These are phyloP conservation scores for Pammene fasciana DNA, from an alignment of 2,888 invertebrate genomes.

Conservation along the genomic window DNA sequence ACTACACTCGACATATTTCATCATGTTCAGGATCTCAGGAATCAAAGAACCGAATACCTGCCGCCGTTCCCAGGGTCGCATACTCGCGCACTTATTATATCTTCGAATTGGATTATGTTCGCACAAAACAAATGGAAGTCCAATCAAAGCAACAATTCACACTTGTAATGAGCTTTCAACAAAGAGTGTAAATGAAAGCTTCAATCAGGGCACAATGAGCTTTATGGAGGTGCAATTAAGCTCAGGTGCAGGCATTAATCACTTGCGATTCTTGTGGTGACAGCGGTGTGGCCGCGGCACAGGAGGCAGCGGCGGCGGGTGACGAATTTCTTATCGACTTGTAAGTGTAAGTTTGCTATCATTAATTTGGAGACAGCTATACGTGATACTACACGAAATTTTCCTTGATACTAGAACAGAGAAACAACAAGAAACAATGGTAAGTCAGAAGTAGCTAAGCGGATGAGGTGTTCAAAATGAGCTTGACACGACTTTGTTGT, in stretches of 20 bases:
- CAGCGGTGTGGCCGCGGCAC: constrained; percentile 50
- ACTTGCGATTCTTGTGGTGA: constrained; percentile 68
- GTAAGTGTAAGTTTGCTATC: background rate
- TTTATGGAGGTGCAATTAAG: constrained; percentile 54
- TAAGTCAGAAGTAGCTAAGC: too few species aligned
- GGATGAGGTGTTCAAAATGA: too few species aligned
- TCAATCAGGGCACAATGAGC: constrained; percentile 56
- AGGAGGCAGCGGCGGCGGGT: constrained; percentile 8
- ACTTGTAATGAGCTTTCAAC: constrained; percentile 37
- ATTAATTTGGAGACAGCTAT: too few species aligned
- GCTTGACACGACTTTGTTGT: too few species aligned
- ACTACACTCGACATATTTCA: too few species aligned
- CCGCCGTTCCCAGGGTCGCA: background rate
- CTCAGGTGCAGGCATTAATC: constrained; percentile 63
- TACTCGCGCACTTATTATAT: background rate
- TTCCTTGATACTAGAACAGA: too few species aligned
- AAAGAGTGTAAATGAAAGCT: constrained; percentile 39
- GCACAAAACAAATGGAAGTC: constrained; percentile 33
- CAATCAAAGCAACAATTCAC: constrained; percentile 38
- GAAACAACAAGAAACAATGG: too few species aligned
- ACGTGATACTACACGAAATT: too few species aligned
- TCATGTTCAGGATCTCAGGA: background rate
- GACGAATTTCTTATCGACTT: too few species aligned
- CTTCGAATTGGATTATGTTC: constrained; percentile 30
- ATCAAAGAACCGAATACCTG: background rate